Conservation (phyloP, 2,113 vertebrate genomes). For the Daubentonia madagascariensis region DNA sequence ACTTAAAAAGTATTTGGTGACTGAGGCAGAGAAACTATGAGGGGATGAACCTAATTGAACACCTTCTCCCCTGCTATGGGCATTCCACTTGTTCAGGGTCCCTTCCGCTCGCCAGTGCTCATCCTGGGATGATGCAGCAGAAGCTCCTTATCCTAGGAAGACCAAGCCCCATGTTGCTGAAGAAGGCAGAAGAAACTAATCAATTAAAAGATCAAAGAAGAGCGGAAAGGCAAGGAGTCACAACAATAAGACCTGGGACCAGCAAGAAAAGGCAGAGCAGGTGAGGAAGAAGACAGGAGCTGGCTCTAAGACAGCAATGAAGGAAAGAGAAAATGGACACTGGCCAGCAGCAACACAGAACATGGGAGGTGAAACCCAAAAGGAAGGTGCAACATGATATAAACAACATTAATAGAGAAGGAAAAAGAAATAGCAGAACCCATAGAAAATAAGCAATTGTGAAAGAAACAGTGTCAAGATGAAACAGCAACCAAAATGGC, state of each 20-base stretch:
- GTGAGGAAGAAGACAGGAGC: too few relatives aligned
- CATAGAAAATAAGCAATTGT: neutral
- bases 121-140: neutral
- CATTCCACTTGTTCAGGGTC: neutral
- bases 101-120: neutral
- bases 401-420: neutral
- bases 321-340: rapidly evolving
- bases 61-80: neutral
- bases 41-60: too few relatives aligned
- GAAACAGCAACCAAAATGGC: neutral
- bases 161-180: neutral
- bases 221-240: neutral
- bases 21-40: neutral
- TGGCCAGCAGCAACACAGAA: neutral
- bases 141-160: neutral
- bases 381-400: too few relatives aligned
- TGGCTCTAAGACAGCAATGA: rapidly evolving
- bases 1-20: neutral
- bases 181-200: neutral
- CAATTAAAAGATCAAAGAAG: neutral
- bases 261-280: rapidly evolving
- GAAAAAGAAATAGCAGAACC: neutral
- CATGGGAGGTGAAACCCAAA: neutral
- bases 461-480: neutral
- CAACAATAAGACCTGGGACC: neutral